Conservation (phyloP, 2,113 vertebrate species). For the Danio rerio region GRCz12tu NC_133176.1:44857001-44857500, state of each 20-base stretch:
- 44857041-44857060: constrained; percentile 77
- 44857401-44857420: background rate
- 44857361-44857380: constrained; percentile 72
- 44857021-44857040: constrained; percentile 71
- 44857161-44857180: constrained; percentile 52
- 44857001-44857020: constrained; percentile 71
- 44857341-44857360: constrained; percentile 61
- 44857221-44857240: constrained; percentile 37
- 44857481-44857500: constrained; percentile 12
- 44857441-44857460: background rate
- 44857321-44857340: background rate
- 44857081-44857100: constrained; percentile 81
- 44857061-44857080: constrained; percentile 75
- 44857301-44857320: constrained; percentile 18
- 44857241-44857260: constrained; percentile 2
- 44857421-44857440: background rate
- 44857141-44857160: constrained; percentile 56
- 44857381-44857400: constrained; percentile 77
- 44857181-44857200: constrained; percentile 51
- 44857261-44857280: constrained; percentile 18
- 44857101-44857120: constrained; percentile 72
- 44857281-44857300: background rate
- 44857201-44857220: constrained; percentile 33
- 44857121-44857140: constrained; percentile 62
- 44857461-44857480: background rate